phyloP scores from a whole-genome alignment of 64 coral and sea anemone genomes.

The Platygyra sinensis region DNA sequence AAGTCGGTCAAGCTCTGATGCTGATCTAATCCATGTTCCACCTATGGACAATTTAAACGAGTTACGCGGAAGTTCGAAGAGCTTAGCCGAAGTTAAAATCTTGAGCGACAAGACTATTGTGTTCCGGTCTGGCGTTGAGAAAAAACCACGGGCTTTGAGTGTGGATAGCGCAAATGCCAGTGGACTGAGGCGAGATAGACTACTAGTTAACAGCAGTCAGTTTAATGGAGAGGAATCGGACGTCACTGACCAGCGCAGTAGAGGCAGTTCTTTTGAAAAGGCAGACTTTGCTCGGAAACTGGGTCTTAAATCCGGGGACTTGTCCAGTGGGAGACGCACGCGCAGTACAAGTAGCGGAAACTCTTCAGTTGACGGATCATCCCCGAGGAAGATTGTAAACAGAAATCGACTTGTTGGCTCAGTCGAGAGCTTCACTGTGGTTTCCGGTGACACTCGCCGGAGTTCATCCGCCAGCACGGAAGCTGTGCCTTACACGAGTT shows the following conservation, averaged over 20 bases:
- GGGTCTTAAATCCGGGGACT: constrained; percentile 86
- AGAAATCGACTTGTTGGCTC: constrained; percentile 67
- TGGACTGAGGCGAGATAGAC: constrained; percentile 73
- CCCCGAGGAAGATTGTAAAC: constrained; percentile 85
- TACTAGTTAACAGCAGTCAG: constrained; percentile 64
- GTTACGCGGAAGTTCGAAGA: constrained; percentile 49
- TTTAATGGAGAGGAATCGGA: constrained; percentile 61
- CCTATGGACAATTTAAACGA: constrained; percentile 32
- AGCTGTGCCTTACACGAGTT: constrained; percentile 61
- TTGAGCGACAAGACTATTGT: constrained; percentile 90
- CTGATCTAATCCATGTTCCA: constrained; percentile 8
- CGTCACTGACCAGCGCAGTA: constrained; percentile 22
- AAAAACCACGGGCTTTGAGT: constrained; percentile 68
- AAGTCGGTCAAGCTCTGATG: constrained; percentile 46
- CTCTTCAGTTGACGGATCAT: constrained; percentile 20
- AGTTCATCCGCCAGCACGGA: constrained; percentile 71
- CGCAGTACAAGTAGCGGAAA: constrained; percentile 66
- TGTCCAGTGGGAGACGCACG: constrained; percentile 53
- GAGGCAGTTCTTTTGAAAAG: constrained; percentile 81
- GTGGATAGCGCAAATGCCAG: constrained; percentile 68
- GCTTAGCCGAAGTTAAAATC: constrained; percentile 87
- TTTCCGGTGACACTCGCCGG: constrained; percentile 72
- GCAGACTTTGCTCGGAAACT: constrained; percentile 77
- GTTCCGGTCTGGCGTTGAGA: constrained; percentile 59
- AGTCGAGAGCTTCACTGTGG: constrained; percentile 71